Base-by-base conservation (phyloP, 2,888 invertebrate species). In the Coleophora flavipennella region DNA sequence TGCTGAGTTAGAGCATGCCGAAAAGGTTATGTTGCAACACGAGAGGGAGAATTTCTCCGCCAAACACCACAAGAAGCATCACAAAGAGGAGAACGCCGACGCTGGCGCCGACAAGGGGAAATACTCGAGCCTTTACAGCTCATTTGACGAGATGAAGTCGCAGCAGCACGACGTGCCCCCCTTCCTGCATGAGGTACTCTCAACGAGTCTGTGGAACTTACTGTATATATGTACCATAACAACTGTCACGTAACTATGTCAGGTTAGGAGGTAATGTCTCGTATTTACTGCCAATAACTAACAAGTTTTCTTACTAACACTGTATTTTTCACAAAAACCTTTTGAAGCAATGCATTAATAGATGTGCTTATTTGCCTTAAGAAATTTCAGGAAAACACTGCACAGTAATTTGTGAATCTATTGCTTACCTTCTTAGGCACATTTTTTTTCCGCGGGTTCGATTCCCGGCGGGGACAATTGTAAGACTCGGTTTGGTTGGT, bases 1-100 rank as follows among this genome's bases (percentile, higher is more conserved):
- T 66, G 78, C 70, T 63, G 83, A 81, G 65, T 75, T 84, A 81
- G 78, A 67, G 67, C 81, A 80, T 68, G 83, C 83, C 36, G 81
- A 81, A 74, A 78, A 84, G 80, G 79, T 83, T 75, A 81, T 84
- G 83, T 77, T 70, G 74, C 77, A 68, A 67, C 83, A 84, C 59
- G 83, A 83, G 59, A 80, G 78, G 68, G 69, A 72, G 49, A 59
- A 79, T 69, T 76, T 77, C 65, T 66, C 62, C 40, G 73, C 72
- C 67, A 80, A 78, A 51, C 60, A 53, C 43, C 44, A 49, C 42
- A 64, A 69, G 61, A 67, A 67, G 48, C 61, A 57, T 40, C 61
- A 59, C 43, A 67, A 67, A 52, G 66, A 73, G 39, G 59, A 63
- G 13, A 45, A 48, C 39, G 45, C 50, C 12, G 41, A 38, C 31